Conservation (phyloP, 2,888 invertebrate genomes). For the Cataglyphis rosenhaueri region DNA sequence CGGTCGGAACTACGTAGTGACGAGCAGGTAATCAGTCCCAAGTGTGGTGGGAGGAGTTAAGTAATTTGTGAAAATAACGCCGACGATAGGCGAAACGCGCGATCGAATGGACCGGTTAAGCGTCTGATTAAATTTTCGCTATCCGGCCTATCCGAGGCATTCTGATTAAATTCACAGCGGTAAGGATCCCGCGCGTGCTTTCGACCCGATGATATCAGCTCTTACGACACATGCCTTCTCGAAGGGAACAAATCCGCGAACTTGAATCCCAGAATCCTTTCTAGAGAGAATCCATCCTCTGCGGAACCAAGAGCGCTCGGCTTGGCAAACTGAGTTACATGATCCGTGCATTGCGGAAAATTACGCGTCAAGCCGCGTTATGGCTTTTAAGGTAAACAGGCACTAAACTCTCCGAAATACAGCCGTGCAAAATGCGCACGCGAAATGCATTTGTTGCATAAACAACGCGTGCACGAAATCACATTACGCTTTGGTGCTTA, state of each 20-base stretch:
- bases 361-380: conserved; percentile 52
- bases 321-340: conserved; percentile 44
- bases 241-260: conserved; percentile 31
- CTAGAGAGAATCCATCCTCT: neutral
- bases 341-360: conserved; percentile 47
- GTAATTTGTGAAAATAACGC: conserved; percentile 58
- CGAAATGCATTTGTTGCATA: conserved; percentile 44
- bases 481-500: conserved; percentile 25
- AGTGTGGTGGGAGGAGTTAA: conserved; percentile 23
- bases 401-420: conserved; percentile 33
- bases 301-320: neutral
- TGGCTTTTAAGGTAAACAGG: conserved; percentile 52
- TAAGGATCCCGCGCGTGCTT: conserved; percentile 3
- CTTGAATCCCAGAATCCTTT: neutral
- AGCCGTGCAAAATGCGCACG: conserved; percentile 7
- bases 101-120: conserved; percentile 33
- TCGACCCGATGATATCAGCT: conserved; percentile 16
- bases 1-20: conserved; percentile 64
- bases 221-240: conserved; percentile 10
- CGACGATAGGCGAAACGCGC: conserved; percentile 40
- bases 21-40: conserved; percentile 59
- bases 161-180: conserved; percentile 50
- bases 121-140: conserved; percentile 56
- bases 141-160: conserved; percentile 30
- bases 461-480: conserved; percentile 36